Base-by-base conservation (phyloP, 2,113 vertebrate species). In the Gobiocypris rarus region DNA sequence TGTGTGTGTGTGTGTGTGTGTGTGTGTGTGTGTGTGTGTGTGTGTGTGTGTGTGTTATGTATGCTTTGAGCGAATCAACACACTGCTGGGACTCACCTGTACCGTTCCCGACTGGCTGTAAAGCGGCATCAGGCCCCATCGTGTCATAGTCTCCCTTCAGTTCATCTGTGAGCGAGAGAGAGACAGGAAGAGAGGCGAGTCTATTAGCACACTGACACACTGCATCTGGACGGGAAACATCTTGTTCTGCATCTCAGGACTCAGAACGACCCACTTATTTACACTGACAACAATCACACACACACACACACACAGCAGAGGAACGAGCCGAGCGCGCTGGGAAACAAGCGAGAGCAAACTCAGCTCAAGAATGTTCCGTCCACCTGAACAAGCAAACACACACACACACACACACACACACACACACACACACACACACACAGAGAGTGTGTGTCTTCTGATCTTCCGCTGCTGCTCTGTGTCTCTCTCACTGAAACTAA, bases 131-230 rank as follows among this genome's bases (percentile, higher is more conserved):
- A 65, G 97, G 94, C 92, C 97, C 97, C 96, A 99, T 92, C 91
- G 94, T 94, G 94, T 98, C 97, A 90, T 97, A 98, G 82, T 98
- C 97, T 91, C 97, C 97, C 92, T 99, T 99, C 92, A 99, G 97
- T 95, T 99, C 98, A 95, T 99, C 98, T 99, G 95, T 82, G 91
- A 94, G 15, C 56, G 6, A 61, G 31, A 58, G 10, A 67, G 2
- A 79, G 86, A 86, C 83, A 90, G 89, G 85, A 84, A 50, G 24
- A 58, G 34, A 84, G 65, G 80, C 67, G 65, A 83, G 22, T 58
- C 61, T 63, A 83, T 89, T 88, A 91, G 43, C 73, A 14, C n/a
- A 59, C 86, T 43, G 83, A 85, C 84, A 92, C 2, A 89, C 92
- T 90, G 89, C 80, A 82, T 73, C 69, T 61, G 76, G 56, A 61